A percentile compares a stretch with the other conserved stretches of the same genome.
Conservation (phyloP, 2,113 vertebrate genomes). For the Conger conger region DNA sequence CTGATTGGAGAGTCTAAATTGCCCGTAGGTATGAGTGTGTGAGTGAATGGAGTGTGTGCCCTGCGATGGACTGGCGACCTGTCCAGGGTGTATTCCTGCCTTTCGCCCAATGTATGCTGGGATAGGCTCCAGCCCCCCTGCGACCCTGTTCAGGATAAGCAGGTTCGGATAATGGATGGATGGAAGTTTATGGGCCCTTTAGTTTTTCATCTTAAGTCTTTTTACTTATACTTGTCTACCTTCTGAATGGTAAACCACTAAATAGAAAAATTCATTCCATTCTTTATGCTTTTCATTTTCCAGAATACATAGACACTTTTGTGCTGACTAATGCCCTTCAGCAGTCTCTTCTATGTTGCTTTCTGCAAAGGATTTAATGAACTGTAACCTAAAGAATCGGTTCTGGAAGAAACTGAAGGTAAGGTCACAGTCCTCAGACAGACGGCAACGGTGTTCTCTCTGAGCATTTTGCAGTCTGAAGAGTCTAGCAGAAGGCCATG, state of each 20-base stretch:
- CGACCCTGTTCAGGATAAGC: no score
- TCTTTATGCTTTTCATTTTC: background rate
- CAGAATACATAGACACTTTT: background rate
- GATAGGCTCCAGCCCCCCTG: no score
- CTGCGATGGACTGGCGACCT: no score
- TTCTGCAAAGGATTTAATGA: background rate
- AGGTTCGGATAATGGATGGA: no score
- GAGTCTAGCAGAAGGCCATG: background rate
- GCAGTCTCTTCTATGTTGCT: background rate
- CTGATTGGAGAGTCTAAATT: no score
- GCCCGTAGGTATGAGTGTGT: no score
- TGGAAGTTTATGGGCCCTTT: no score
- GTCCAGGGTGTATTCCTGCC: no score
- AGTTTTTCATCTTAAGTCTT: no score
- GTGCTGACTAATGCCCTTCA: background rate
- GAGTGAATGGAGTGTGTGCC: no score
- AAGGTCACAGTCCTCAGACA: conserved; percentile 3
- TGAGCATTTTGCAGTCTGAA: background rate
- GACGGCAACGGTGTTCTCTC: background rate
- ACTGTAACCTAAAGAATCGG: background rate
- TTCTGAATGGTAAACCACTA: background rate
- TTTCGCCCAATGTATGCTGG: no score
- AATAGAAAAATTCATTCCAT: background rate
- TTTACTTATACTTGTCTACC: no score
- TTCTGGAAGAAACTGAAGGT: background rate